These are phyloP conservation scores for Dipodomys stephensi DNA, from an alignment of 2,113 vertebrate species.

Conservation along the genomic window DNA sequence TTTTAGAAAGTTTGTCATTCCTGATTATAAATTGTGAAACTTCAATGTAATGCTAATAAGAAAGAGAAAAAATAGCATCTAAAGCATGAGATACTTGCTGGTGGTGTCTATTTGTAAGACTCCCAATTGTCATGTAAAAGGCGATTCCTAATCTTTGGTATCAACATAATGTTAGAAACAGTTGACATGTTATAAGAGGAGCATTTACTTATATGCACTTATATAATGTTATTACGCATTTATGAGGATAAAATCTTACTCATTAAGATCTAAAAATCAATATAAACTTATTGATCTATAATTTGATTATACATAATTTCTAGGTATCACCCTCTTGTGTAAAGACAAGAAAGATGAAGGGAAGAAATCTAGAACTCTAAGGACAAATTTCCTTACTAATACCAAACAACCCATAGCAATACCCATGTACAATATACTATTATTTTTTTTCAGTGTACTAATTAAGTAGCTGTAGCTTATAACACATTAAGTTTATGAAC, in stretches of 20 bases:
- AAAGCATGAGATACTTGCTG: too few relatives aligned
- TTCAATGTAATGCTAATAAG: not conserved
- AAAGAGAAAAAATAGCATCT: too few relatives aligned
- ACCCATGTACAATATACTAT: not conserved
- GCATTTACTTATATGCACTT: not conserved
- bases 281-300: not conserved
- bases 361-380: fast-evolving
- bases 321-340: not conserved
- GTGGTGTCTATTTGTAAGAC: not conserved
- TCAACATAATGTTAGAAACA: not conserved
- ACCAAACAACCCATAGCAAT: not conserved
- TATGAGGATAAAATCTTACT: not conserved
- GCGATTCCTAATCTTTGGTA: not conserved
- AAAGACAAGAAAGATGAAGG: not conserved
- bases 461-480: not conserved
- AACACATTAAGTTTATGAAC: not conserved
- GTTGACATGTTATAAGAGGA: not conserved
- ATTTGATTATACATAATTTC: not conserved
- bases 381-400: not conserved
- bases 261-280: not conserved
- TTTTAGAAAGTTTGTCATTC: not conserved
- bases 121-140: not conserved
- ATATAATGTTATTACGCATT: not conserved
- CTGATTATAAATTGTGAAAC: not conserved
- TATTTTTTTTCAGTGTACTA: not conserved